phyloP scores from a whole-genome alignment of 2,113 vertebrate species.

The Nettapus auritus region DNA sequence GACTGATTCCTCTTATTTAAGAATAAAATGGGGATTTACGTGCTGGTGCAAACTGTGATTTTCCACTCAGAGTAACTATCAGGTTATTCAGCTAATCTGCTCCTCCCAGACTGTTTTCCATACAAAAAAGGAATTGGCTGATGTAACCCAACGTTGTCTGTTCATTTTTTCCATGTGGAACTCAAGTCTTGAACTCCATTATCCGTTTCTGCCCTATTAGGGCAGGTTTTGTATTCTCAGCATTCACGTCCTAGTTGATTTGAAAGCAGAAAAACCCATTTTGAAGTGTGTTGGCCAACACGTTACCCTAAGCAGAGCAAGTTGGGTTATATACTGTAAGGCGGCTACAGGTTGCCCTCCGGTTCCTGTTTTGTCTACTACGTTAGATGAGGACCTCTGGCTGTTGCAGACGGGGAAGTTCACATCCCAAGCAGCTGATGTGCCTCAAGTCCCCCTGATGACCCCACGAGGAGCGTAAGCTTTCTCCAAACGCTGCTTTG shows the following conservation, averaged over 20 bases:
- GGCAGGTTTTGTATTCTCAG: not conserved
- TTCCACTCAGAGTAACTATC: not conserved
- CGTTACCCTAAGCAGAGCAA: not conserved
- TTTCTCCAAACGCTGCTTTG: not conserved
- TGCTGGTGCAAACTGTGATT: not conserved
- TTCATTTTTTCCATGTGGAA: not conserved
- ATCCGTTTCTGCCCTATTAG: not conserved
- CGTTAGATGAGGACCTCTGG: not conserved
- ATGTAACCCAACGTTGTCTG: not conserved
- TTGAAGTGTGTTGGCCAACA: not conserved
- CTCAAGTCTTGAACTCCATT: not conserved
- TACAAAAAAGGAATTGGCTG: not conserved
- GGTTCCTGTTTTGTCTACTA: not conserved
- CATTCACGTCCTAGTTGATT: accelerated
- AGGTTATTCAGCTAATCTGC: not conserved
- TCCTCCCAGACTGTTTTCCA: not conserved
- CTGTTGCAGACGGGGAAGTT: not conserved
- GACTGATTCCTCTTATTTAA: accelerated
- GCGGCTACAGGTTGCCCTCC: not conserved
- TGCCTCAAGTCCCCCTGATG: not conserved
- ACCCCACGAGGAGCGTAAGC: accelerated
- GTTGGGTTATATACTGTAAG: not conserved
- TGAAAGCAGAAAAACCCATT: not conserved
- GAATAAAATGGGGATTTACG: not conserved
- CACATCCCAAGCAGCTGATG: not conserved